Conservation (phyloP, 2,888 invertebrate genomes). For the Ophion ellenae region DNA sequence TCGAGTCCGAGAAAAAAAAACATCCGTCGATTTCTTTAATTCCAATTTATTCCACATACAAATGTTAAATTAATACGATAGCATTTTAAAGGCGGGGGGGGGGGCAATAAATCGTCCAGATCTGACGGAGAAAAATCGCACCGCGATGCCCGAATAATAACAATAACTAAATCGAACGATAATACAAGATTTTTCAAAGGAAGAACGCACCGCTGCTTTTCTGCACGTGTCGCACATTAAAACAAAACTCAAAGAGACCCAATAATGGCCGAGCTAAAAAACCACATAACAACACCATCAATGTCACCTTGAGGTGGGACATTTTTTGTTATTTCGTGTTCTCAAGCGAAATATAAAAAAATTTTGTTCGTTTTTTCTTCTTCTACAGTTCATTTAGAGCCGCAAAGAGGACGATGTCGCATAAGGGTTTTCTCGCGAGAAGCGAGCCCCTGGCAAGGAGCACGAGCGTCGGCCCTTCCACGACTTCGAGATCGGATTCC, state of each 20-base stretch:
- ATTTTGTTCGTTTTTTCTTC: slow-evolving; percentile 22
- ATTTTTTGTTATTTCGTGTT: not conserved
- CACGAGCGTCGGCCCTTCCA: slow-evolving; percentile 79
- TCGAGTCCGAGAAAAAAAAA: no score
- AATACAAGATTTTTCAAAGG: not conserved
- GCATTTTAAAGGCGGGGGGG: not conserved
- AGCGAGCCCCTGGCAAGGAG: slow-evolving; percentile 79
- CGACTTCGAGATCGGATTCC: slow-evolving; percentile 69
- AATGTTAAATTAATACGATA: not conserved
- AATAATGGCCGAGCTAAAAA: slow-evolving; percentile 34
- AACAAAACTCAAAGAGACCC: not conserved
- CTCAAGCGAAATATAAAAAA: slow-evolving; percentile 9
- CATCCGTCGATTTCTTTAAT: no score
- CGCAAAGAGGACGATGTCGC: slow-evolving; percentile 84
- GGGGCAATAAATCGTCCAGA: not conserved
- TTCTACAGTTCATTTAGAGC: slow-evolving; percentile 81
- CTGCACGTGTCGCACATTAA: slow-evolving; percentile 1
- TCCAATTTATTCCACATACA: no score
- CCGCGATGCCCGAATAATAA: not conserved
- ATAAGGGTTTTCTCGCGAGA: slow-evolving; percentile 79
- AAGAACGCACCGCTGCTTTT: slow-evolving; percentile 13
- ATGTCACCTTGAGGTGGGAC: not conserved
- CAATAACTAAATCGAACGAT: not conserved
- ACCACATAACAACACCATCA: not conserved
- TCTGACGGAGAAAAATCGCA: not conserved